Percentiles rank a stretch among this genome's conserved stretches.
Evolutionary conservation across 2,888 invertebrate genomes (phyloP).

Genomic region (Brassicogethes aeneus): DNA sequence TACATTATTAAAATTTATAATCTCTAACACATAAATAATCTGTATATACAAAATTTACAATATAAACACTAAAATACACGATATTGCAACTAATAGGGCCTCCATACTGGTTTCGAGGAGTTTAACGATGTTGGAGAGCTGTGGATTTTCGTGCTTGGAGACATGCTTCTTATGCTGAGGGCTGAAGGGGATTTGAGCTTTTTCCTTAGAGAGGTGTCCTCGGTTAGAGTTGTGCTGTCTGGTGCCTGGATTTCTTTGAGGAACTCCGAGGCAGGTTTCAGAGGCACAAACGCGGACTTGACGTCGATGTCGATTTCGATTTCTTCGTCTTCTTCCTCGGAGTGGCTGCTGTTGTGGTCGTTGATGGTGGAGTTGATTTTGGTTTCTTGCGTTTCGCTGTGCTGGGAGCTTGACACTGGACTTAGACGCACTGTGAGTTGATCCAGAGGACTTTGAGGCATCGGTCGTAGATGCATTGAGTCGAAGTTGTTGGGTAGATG

Average conservation of each 20-base stretch:
- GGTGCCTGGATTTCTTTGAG: conserved; percentile 41
- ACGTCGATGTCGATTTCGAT: conserved; percentile 69
- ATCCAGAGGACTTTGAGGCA: conserved; percentile 33
- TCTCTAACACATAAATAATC: conserved; percentile 27
- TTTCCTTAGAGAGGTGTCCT: not conserved
- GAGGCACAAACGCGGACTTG: conserved; percentile 65
- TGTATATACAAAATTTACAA: conserved; percentile 14
- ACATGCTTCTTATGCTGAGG: conserved; percentile 45
- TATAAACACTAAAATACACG: not conserved
- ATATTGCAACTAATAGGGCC: conserved; percentile 52
- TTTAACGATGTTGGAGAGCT: conserved; percentile 36
- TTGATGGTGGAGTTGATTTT: conserved; percentile 56
- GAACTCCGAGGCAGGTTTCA: conserved; percentile 50
- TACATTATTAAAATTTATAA: conserved; percentile 27
- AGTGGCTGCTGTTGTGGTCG: conserved; percentile 48
- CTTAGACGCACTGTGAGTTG: conserved; percentile 40
- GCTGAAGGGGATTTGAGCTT: conserved; percentile 51
- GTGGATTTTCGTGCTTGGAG: conserved; percentile 47
- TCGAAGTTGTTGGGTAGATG: conserved; percentile 24
- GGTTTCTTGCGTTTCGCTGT: conserved; percentile 47
- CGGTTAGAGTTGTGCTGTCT: not conserved
- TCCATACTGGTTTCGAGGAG: conserved; percentile 61
- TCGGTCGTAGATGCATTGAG: conserved; percentile 23
- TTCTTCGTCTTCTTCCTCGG: conserved; percentile 60
- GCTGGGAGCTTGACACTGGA: conserved; percentile 49